phyloP scores from a whole-genome alignment of 1,140 invertebrate genomes.

The Aphis craccivora region DNA sequence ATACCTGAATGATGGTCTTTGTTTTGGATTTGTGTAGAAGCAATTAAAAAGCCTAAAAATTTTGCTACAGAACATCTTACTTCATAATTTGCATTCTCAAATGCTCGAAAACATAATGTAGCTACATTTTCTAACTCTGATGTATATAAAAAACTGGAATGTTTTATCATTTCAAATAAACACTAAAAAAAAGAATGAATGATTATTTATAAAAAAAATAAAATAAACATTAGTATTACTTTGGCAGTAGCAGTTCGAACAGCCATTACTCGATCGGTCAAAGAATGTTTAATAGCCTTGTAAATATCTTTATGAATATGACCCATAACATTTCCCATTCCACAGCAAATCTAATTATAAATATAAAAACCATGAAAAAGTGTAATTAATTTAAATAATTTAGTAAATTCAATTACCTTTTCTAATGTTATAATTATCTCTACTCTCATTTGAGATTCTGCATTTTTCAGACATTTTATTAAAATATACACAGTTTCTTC shows the following conservation, averaged over 20 bases:
- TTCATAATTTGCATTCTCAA: conserved; percentile 95
- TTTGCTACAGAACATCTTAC: conserved; percentile 90
- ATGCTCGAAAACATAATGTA: conserved; percentile 87
- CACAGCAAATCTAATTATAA: conserved; percentile 72
- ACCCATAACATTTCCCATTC: conserved; percentile 86
- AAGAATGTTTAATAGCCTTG: conserved; percentile 82
- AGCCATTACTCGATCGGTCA: conserved; percentile 89
- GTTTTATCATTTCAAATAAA: conserved; percentile 86
- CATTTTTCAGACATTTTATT: conserved; percentile 89
- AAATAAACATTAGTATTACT: conserved; percentile 65
- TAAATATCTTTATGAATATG: conserved; percentile 93
- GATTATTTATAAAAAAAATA: background rate
- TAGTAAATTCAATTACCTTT: conserved; percentile 70
- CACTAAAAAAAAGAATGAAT: conserved; percentile 69
- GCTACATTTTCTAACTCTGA: conserved; percentile 89
- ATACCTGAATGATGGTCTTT: conserved; percentile 53
- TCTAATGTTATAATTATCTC: conserved; percentile 97
- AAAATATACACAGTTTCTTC: conserved; percentile 96
- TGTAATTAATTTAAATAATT: conserved; percentile 20
- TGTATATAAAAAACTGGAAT: conserved; percentile 87
- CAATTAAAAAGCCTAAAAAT: conserved; percentile 85
- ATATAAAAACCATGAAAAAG: conserved; percentile 43
- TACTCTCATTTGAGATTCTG: conserved; percentile 93
- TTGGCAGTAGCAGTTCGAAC: conserved; percentile 87
- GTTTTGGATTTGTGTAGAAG: conserved; percentile 72